Base-by-base conservation (phyloP, 2,797 vertebrate genomes). In the Smutsia gigantea region DNA sequence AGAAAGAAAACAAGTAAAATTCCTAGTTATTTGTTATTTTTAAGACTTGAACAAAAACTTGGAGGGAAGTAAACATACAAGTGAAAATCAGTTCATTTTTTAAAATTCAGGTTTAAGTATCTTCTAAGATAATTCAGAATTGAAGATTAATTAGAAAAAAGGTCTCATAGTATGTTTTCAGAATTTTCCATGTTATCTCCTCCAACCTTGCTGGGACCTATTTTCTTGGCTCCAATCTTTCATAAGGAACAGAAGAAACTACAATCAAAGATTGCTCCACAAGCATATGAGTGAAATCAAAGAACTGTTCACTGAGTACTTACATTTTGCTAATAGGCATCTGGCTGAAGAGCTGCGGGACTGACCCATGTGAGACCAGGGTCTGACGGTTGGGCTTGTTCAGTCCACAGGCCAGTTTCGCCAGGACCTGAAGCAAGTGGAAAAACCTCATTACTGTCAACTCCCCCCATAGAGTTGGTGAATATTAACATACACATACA, bases 341-440 rank as follows among this genome's bases (percentile, higher is more conserved):
- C 1, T 99, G 98, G 98, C 95, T 99, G 97, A 99, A 99, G 96
- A 99, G 99, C 91, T 99, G 98, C 0, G 99, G 96, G 78, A 99
- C 99, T 0, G 99, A 99, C 15, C 97, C 99, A 5, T 98, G 98
- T 31, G 99, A 99, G 53, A 99, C 78, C 53, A 99, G 86, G 0
- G 99, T 99, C 98, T 99, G 99, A 5, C 99, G 98, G 97, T 99
- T 99, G 18, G 99, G 99, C 97, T 99, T 99, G 98, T 99, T 99
- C 90, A 99, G 97, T 72, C 99, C 99, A 97, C 99, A 99, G n/a
- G 99, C 99, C 82, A 99, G 98, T 98, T 99, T 99, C 55, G 99
- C 99, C 97, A 99, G 96, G 0, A 99, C 99, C 99, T 99, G 94
- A 66, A 98, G 96, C 17, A 94, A 64, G 51, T 55, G 9, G 82